Evolutionary conservation across 2,797 vertebrate genomes (phyloP).

Genomic region (Sebastolobus altivelis): DNA sequence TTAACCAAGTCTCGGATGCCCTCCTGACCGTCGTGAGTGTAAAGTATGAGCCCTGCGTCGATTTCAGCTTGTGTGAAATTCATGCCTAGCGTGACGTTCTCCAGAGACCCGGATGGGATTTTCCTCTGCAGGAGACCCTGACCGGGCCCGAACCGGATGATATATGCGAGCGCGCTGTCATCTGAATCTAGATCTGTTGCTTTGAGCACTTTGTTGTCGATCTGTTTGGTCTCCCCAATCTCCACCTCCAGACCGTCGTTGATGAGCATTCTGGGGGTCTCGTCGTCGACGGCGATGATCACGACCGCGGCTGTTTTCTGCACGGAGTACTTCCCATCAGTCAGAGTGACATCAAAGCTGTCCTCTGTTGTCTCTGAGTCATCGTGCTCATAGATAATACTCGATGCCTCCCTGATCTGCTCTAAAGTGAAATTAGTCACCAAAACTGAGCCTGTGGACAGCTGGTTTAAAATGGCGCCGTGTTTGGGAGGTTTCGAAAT

Average conservation of each 20-base stretch:
- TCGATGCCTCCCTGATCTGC: constrained; percentile 92
- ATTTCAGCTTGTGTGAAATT: constrained; percentile 96
- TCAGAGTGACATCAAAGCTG: constrained; percentile 91
- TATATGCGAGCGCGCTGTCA: constrained; percentile 88
- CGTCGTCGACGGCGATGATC: constrained; percentile 93
- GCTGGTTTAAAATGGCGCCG: constrained; percentile 91
- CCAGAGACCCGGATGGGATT: constrained; percentile 76
- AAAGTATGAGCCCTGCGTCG: constrained; percentile 87
- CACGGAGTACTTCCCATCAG: constrained; percentile 89
- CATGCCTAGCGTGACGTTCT: constrained; percentile 93
- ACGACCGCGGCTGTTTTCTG: constrained; percentile 87
- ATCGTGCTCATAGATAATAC: constrained; percentile 95
- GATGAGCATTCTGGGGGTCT: constrained; percentile 93
- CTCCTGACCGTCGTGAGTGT: constrained; percentile 90
- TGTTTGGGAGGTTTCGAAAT: constrained; percentile 90
- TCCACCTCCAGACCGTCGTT: constrained; percentile 94
- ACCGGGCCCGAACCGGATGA: constrained; percentile 88
- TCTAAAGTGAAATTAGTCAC: constrained; percentile 92
- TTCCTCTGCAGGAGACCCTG: constrained; percentile 90
- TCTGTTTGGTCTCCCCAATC: constrained; percentile 90
- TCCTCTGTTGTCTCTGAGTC: constrained; percentile 95
- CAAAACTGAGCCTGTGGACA: constrained; percentile 88
- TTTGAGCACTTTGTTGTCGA: constrained; percentile 89
- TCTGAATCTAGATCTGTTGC: constrained; percentile 96
- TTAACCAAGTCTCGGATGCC: constrained; percentile 93